Percentiles rank a stretch among this genome's conserved stretches.
These are phyloP conservation scores for Sinohyriopsis cumingii DNA, from an alignment of 2,888 invertebrate genomes.

Conservation along the genomic window DNA sequence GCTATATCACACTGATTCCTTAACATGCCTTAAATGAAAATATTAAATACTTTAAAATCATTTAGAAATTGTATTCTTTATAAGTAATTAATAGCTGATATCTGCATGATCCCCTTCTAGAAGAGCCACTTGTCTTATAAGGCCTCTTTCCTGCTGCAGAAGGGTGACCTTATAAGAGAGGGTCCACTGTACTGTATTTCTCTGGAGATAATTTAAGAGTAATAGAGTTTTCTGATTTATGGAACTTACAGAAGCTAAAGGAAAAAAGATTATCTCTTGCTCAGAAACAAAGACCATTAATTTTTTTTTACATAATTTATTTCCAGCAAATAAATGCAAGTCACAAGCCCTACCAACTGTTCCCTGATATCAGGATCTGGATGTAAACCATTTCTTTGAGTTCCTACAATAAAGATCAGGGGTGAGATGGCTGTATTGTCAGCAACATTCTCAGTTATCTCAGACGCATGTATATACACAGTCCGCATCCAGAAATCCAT, in stretches of 20 bases:
- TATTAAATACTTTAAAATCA: no score
- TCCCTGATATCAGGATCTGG: constrained; percentile 48
- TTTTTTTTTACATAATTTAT: background rate
- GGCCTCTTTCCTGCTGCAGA: no score
- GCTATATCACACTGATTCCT: no score
- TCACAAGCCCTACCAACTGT: constrained; percentile 38
- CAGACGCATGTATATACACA: constrained; percentile 67
- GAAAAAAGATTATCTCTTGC: background rate
- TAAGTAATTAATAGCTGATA: no score
- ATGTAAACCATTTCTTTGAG: constrained; percentile 67
- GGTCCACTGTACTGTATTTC: no score
- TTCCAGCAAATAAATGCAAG: constrained; percentile 1
- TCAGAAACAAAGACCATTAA: background rate
- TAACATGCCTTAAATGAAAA: no score
- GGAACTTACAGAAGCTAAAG: background rate
- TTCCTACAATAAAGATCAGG: constrained; percentile 72
- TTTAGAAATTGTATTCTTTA: no score
- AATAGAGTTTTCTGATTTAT: background rate
- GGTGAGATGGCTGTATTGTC: constrained; percentile 65
- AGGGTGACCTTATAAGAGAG: no score
- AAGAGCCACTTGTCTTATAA: no score
- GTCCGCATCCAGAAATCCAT: constrained; percentile 69
- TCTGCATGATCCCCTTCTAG: no score
- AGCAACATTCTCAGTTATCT: constrained; percentile 48
- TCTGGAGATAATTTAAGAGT: background rate